Evolutionary conservation across 2,113 vertebrate genomes (phyloP), one percentile per base, ranked within the genome.

Genomic region (Pterocles gutturalis): DNA sequence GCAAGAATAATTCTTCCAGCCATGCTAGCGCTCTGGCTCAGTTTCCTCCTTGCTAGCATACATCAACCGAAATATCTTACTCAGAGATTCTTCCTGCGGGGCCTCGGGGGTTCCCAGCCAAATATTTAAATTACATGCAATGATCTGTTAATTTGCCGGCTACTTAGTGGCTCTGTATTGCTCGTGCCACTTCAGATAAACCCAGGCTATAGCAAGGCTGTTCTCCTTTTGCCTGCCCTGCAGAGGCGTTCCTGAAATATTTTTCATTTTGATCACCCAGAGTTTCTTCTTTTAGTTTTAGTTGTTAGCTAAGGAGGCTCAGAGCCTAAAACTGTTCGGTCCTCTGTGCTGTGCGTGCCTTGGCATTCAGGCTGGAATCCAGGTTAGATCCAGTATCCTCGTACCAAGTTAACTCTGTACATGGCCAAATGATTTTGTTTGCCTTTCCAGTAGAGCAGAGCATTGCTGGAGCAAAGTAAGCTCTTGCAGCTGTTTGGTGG

Each of bases 91-190:
- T 81, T 92, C 58, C 36, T 51, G 3, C 64, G 1, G 2, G 46
- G 10, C 69, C 66, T 67, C 58, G 5, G 77, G 73, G 65, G 41
- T 70, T 95, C 71, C 65, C 73, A 62, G 70, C 46, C 65, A 79
- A 87, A 58, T 65, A 84, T 78, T 90, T 87, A 70, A 84, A 92
- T 73, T 51, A 38, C 9, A 6, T 53, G 54, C 91, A 65, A 25
- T 54, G 66, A 84, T 73, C 72, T 89, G 96, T 62, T 93, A 49
- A 87, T 95, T 93, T 92, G 65, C 78, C 73, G 55, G 38, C 45
- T 49, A 58, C 54, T 83, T 11, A 14, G 73, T 54, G 64, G 14
- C 51, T 86, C 66, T 36, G 28, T 33, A 8, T 73, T 17, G n/a
- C 46, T 81, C 45, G 38, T 70, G 48, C 73, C 51, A 29, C 33